Conservation (phyloP, 1,140 invertebrate genomes). For the Calliphora vicina region DNA sequence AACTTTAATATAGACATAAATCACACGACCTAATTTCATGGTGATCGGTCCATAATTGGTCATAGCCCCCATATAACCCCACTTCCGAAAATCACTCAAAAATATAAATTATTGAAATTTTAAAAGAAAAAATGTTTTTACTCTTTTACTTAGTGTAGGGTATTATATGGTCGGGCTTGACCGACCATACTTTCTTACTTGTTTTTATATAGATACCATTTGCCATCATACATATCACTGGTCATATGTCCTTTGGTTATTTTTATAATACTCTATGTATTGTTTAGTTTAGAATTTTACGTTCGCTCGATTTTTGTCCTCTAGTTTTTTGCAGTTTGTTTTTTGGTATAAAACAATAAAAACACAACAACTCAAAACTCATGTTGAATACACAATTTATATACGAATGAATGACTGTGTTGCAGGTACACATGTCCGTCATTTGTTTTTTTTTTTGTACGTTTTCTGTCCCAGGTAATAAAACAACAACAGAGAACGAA, state of each 20-base stretch:
- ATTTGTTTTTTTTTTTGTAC: neutral
- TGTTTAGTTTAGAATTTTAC: neutral
- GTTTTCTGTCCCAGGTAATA: neutral
- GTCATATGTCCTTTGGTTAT: slow-evolving; percentile 3
- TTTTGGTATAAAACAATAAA: neutral
- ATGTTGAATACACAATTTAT: neutral
- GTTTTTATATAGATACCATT: neutral
- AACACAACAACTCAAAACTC: neutral
- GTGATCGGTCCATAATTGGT: no score
- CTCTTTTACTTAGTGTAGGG: no score
- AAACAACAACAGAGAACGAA: neutral
- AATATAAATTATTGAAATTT: no score
- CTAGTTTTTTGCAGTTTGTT: neutral
- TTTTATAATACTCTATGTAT: neutral
- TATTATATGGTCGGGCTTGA: no score
- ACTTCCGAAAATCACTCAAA: no score
- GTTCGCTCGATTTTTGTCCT: neutral
- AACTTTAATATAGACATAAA: no score
- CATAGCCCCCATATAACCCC: no score
- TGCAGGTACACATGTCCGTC: neutral
- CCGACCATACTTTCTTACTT: neutral
- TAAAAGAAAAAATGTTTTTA: no score
- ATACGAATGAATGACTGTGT: neutral
- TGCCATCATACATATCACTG: slow-evolving; percentile 9
- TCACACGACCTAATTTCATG: no score